These are phyloP conservation scores for Rallus crepitans DNA, from an alignment of 2,797 vertebrate species.

Conservation along the genomic window DNA sequence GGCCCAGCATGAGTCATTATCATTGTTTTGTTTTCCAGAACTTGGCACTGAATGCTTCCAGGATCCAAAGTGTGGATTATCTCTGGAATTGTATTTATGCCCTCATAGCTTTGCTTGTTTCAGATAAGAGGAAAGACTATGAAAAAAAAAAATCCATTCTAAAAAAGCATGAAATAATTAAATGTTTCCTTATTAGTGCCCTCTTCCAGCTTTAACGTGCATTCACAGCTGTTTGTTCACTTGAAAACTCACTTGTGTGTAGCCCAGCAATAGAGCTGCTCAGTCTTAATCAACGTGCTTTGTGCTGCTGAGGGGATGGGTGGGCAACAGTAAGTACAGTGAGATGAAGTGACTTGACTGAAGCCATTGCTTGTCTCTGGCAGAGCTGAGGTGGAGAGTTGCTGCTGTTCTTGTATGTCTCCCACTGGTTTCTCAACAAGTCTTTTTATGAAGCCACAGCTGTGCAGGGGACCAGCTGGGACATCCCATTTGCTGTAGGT, in stretches of 20 bases:
- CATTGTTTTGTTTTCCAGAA: conserved; percentile 65
- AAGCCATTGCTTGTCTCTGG: neutral
- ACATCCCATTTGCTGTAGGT: fast-evolving
- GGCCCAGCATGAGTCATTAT: conserved; percentile 45
- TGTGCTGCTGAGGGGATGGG: neutral
- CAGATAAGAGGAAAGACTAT: conserved; percentile 16
- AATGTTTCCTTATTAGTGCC: conserved; percentile 7
- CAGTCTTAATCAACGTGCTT: neutral
- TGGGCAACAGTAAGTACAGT: neutral
- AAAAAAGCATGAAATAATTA: neutral
- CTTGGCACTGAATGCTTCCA: neutral
- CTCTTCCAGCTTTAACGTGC: conserved; percentile 12
- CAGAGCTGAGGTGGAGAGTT: neutral
- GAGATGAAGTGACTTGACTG: neutral
- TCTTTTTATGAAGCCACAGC: neutral
- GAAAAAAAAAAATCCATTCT: neutral
- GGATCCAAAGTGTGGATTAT: conserved; percentile 44
- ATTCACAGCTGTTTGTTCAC: neutral
- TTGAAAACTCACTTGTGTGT: neutral
- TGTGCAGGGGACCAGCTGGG: neutral
- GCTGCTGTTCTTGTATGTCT: neutral
- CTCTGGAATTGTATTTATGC: conserved; percentile 36
- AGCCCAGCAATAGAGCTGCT: neutral
- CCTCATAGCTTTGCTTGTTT: neutral
- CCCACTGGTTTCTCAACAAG: fast-evolving